Conservation (phyloP, 2,888 invertebrate species). For the Tenthredo mesomela region DNA sequence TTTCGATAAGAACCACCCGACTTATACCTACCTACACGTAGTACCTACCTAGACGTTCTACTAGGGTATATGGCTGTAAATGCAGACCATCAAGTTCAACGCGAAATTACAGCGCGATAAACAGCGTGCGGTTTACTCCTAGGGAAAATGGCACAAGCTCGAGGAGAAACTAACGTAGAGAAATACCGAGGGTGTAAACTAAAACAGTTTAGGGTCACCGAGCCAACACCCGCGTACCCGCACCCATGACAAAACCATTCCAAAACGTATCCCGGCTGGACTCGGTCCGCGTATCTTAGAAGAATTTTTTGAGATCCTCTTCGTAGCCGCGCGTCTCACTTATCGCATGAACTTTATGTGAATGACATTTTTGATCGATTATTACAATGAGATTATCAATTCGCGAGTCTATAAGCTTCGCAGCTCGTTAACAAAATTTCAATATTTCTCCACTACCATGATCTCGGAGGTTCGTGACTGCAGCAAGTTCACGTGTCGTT, state of each 20-base stretch:
- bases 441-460: not conserved
- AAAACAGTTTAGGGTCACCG: constrained; percentile 28
- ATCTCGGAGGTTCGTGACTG: not conserved
- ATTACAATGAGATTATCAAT: not conserved
- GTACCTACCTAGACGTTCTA: not conserved
- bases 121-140: constrained; percentile 21
- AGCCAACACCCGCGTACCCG: not conserved
- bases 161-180: not conserved
- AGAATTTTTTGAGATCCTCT: not conserved
- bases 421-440: no score
- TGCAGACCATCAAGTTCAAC: constrained; percentile 18
- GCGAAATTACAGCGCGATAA: constrained; percentile 34
- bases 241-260: not conserved
- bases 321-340: not conserved
- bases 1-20: not conserved
- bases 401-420: not conserved
- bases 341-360: no score
- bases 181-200: constrained; percentile 33
- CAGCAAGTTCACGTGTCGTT: constrained; percentile 23
- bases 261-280: not conserved
- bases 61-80: not conserved
- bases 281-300: not conserved
- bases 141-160: not conserved
- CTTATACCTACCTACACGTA: not conserved
- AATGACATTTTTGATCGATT: not conserved